Conservation (phyloP, 2,113 vertebrate species). For the Malurus cyaneus region DNA sequence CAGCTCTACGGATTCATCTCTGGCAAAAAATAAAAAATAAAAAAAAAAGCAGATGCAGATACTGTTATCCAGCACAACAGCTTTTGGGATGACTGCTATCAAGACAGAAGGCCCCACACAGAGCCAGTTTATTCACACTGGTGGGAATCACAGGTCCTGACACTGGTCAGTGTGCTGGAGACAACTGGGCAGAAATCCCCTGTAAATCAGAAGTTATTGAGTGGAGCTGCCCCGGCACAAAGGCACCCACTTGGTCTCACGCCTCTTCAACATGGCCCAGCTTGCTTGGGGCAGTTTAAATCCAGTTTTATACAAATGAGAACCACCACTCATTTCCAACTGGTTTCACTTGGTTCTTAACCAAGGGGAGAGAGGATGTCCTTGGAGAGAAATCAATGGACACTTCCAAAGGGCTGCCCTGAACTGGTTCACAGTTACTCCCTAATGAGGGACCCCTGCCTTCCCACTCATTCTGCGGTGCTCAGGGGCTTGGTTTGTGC, state of each 20-base stretch:
- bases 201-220: neutral
- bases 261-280: neutral
- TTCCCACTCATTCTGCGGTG: accelerated
- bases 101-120: neutral
- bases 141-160: neutral
- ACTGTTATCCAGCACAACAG: neutral
- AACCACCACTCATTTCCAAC: neutral
- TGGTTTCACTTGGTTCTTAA: neutral
- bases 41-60: neutral
- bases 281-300: neutral
- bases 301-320: neutral
- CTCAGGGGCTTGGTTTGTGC: neutral
- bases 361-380: neutral
- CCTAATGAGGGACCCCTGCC: neutral
- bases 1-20: neutral
- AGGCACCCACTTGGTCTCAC: neutral
- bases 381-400: constrained; percentile 3
- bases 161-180: neutral
- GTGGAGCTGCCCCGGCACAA: neutral
- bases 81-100: neutral
- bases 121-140: neutral
- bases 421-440: neutral
- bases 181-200: neutral
- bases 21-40: neutral
- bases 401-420: neutral